These are phyloP conservation scores for Martes martes DNA, from an alignment of 2,113 vertebrate genomes.

Conservation along the genomic window DNA sequence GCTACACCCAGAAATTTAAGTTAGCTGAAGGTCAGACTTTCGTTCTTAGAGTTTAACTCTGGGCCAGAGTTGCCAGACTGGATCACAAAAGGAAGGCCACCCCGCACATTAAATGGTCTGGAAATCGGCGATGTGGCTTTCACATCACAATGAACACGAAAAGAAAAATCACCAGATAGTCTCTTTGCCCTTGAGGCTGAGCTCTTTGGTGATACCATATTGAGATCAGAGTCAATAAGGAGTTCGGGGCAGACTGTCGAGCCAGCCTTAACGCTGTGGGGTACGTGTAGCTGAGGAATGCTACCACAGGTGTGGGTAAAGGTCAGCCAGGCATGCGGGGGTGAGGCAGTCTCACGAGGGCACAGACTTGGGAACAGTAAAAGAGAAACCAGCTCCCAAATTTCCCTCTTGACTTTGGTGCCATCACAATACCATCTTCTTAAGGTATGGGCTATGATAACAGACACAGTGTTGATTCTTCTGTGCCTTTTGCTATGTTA, in stretches of 20 bases:
- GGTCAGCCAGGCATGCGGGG: background rate
- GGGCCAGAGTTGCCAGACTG: too few species aligned
- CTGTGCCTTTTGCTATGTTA: background rate
- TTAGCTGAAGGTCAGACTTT: too few species aligned
- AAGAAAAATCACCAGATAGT: background rate
- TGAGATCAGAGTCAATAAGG: background rate
- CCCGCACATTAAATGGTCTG: too few species aligned
- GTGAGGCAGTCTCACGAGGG: background rate
- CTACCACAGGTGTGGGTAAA: background rate
- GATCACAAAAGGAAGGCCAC: too few species aligned
- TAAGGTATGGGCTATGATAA: background rate
- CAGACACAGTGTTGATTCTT: background rate
- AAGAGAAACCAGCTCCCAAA: background rate
- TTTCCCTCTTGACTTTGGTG: background rate
- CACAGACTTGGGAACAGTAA: background rate
- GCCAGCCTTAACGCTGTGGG: background rate
- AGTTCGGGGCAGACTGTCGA: background rate
- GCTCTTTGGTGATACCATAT: background rate
- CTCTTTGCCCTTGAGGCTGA: background rate
- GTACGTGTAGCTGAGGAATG: background rate
- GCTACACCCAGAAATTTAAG: too few species aligned
- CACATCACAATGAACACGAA: background rate
- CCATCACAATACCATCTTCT: background rate
- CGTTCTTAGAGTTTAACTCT: too few species aligned
- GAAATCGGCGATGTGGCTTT: too few species aligned